Evolutionary conservation across 1,140 invertebrate genomes (phyloP), one percentile per base, ranked within the genome.

Genomic region (Galleria mellonella): DNA sequence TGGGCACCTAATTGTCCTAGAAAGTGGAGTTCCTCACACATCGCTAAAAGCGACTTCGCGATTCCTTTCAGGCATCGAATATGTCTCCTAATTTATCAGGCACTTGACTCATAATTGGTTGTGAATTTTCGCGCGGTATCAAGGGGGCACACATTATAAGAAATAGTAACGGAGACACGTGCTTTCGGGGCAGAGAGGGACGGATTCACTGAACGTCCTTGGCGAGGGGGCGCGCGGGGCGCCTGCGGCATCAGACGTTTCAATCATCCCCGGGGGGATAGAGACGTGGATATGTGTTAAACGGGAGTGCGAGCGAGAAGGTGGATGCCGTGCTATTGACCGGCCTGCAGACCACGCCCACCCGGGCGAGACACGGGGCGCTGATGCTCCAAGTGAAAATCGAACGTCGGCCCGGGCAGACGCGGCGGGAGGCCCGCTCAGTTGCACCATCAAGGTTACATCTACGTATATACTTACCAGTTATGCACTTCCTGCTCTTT

Each of bases 181-280:
- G 81, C 75, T 84, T 67, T 73, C 77, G 67, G 69, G 68, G 70
- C 81, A 82, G 77, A 84, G 77, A 78, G 76, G 81, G 81, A 84
- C 81, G 81, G 81, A 84, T 82, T 84, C 81, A 84, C 81, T 84
- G 77, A 82, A 84, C 77, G 81, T 84, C 81, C 81, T 84, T 84
- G 81, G 73, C 63, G 62, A 66, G 65, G 73, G 74, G 76, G 68
- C 60, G 72, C 63, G 75, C 62, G 76, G 75, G 77, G 81, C 81
- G 81, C 77, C 72, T 82, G 81, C 81, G 81, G 79, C 79, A 82
- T 81, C 75, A 81, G 72, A 84, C 81, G 81, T 81, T 84, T 84
- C 77, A 84, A 84, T 84, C 81, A 84, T 84, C 77, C 81, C 77
- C 67, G 58, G 73, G 42, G 68, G 58, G 68, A 72, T 39, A 43